Conservation (phyloP, 2,797 vertebrate species). For the Clamator glandarius region DNA sequence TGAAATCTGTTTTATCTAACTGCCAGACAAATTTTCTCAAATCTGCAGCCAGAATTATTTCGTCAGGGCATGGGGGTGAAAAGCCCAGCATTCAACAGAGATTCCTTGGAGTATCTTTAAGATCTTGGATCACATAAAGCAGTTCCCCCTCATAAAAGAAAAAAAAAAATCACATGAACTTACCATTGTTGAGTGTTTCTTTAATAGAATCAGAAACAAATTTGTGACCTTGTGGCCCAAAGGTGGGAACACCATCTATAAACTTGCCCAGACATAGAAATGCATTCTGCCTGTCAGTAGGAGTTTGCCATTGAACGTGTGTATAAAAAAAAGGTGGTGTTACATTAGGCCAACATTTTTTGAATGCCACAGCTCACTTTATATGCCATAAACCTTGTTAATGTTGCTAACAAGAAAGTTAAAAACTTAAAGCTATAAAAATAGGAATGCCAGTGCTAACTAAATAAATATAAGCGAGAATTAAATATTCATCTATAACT, state of each 20-base stretch:
- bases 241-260: slow-evolving; percentile 85
- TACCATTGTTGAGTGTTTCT: slow-evolving; percentile 79
- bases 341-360: slow-evolving; percentile 75
- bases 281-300: slow-evolving; percentile 78
- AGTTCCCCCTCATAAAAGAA: slow-evolving; percentile 62
- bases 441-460: slow-evolving; percentile 75
- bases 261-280: slow-evolving; percentile 80
- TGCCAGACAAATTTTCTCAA: slow-evolving; percentile 13
- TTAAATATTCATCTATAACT: slow-evolving; percentile 53
- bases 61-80: slow-evolving; percentile 9
- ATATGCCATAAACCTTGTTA: slow-evolving; percentile 79
- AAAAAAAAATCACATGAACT: slow-evolving; percentile 67
- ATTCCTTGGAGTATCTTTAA: slow-evolving; percentile 79
- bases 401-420: slow-evolving; percentile 80
- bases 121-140: slow-evolving; percentile 74
- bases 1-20: slow-evolving; percentile 9
- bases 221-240: slow-evolving; percentile 81
- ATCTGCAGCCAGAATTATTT: not conserved
- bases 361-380: slow-evolving; percentile 75
- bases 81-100: slow-evolving; percentile 28
- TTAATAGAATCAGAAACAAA: slow-evolving; percentile 82
- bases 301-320: slow-evolving; percentile 74
- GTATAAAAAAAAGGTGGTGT: slow-evolving; percentile 68
- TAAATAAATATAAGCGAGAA: slow-evolving; percentile 76
- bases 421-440: slow-evolving; percentile 78